Evolutionary conservation across 2,888 invertebrate genomes (phyloP), one percentile per base, ranked within the genome.

Genomic region (Tipula confusa): DNA sequence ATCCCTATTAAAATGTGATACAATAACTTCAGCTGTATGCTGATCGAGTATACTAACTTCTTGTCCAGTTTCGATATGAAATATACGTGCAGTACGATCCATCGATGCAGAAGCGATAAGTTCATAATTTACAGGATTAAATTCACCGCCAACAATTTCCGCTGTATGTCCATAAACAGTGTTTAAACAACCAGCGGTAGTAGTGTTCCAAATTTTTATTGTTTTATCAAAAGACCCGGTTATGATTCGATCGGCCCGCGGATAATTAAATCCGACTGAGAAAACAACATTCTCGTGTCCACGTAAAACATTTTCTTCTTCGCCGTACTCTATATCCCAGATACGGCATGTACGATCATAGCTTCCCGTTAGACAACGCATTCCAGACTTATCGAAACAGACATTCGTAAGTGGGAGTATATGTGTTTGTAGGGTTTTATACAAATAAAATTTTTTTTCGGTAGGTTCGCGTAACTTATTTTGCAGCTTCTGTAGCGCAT

Each of bases 231-330:
- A 95, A 0, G 96, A 96, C 2, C 94, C 95, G 0, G 96, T 96
- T 86, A 95, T 89, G 6, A 95, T 92, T 87, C 92, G 92, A 86
- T 95, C 92, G 85, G 94, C 94, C 87, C n/a, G 89, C 7, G 95
- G 94, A 86, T 93, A 93, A 88, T 95, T 95, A 88, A 94, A 96
- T 82, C 92, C 92, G 48, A 96, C 95, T 9, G 94, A 93, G 89
- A 95, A 96, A 9, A 96, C 96, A 83, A 95, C 95, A 89, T 95
- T 96, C 86, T 93, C 93, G 86, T 96, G 96, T 18, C 95, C 95
- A 36, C 92, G 89, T 43, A 96, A 91, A 5, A 93, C 92, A 87
- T 92, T 91, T 86, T 94, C 88, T 88, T 95, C 94, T 84, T 90
- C 91, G 79, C 95, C 95, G 11, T 91, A 90, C 85, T 93, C 92